A percentile compares a stretch with the other conserved stretches of the same genome.
These are phyloP conservation scores for Hyles vespertilio DNA, from an alignment of 1,140 invertebrate genomes.

Conservation along the genomic window DNA sequence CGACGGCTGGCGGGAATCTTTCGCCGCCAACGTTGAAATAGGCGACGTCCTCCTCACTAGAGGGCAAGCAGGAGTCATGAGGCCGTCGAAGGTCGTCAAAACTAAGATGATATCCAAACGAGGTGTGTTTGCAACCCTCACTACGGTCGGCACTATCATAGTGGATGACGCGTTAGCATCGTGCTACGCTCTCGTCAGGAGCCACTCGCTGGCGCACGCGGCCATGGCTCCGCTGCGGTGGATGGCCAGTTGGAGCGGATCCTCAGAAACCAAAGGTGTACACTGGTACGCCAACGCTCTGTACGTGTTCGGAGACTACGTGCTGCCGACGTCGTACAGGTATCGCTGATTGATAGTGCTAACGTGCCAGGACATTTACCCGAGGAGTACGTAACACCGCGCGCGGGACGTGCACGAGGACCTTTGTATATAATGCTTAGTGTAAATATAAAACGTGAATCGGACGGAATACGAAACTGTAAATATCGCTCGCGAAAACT, in stretches of 20 bases:
- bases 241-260: constrained; percentile 42
- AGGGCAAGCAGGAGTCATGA: constrained; percentile 66
- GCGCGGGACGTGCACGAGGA: constrained; percentile 60
- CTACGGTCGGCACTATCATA: constrained; percentile 89
- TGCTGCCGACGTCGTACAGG: constrained; percentile 79
- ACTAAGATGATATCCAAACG: constrained; percentile 76
- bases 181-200: constrained; percentile 94
- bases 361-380: neutral
- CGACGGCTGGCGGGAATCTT: constrained; percentile 63
- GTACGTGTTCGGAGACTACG: constrained; percentile 81
- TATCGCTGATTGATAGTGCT: constrained; percentile 40
- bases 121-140: constrained; percentile 95
- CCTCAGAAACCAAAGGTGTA: constrained; percentile 76
- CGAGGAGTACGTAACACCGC: constrained; percentile 27
- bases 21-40: constrained; percentile 54
- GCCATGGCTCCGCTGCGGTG: constrained; percentile 87
- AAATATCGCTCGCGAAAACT: constrained; percentile 43
- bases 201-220: constrained; percentile 89
- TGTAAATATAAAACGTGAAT: constrained; percentile 12
- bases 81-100: constrained; percentile 79
- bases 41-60: constrained; percentile 73
- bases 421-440: constrained; percentile 38
- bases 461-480: constrained; percentile 21
- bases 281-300: constrained; percentile 92
- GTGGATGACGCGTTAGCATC: constrained; percentile 94